Evolutionary conservation across 1,140 invertebrate species (phyloP).

Genomic region (Vanessa tameamea): DNA sequence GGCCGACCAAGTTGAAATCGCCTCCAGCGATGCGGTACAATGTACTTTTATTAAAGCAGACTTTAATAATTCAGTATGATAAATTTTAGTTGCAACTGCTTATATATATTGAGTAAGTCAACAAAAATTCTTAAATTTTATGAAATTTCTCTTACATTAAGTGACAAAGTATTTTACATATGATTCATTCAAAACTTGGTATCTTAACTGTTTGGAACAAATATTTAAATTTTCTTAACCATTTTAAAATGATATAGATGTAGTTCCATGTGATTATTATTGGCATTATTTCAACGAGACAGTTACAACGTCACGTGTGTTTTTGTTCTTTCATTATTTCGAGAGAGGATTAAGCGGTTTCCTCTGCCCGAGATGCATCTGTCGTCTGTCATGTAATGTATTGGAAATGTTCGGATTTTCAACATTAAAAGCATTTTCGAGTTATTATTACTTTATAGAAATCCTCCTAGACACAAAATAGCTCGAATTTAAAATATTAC

Average conservation of each 20-base stretch:
- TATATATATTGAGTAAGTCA: not conserved
- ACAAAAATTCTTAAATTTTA: not conserved
- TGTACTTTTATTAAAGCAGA: slow-evolving; percentile 28
- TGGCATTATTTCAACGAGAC: slow-evolving; percentile 24
- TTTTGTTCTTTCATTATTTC: slow-evolving; percentile 49
- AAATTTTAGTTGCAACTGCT: slow-evolving; percentile 5
- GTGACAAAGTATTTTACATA: not conserved
- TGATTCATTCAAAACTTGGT: no score
- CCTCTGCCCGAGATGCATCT: slow-evolving; percentile 41
- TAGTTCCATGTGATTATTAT: not conserved
- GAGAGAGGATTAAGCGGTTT: slow-evolving; percentile 51
- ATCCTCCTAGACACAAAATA: no score
- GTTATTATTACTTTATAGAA: slow-evolving; percentile 13
- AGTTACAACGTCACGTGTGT: slow-evolving; percentile 12
- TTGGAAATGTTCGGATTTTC: slow-evolving; percentile 15
- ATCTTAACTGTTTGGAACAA: no score
- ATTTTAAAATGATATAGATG: not conserved
- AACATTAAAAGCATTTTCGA: slow-evolving; percentile 22
- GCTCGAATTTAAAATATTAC: no score
- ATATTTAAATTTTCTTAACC: not conserved
- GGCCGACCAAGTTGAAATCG: slow-evolving; percentile 28
- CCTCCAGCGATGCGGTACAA: slow-evolving; percentile 30
- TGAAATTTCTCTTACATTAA: not conserved
- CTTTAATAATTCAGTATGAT: slow-evolving; percentile 12
- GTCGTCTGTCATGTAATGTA: slow-evolving; percentile 36